These are phyloP conservation scores for Anas capensis DNA, from an alignment of 2,797 vertebrate species.

Conservation along the genomic window DNA sequence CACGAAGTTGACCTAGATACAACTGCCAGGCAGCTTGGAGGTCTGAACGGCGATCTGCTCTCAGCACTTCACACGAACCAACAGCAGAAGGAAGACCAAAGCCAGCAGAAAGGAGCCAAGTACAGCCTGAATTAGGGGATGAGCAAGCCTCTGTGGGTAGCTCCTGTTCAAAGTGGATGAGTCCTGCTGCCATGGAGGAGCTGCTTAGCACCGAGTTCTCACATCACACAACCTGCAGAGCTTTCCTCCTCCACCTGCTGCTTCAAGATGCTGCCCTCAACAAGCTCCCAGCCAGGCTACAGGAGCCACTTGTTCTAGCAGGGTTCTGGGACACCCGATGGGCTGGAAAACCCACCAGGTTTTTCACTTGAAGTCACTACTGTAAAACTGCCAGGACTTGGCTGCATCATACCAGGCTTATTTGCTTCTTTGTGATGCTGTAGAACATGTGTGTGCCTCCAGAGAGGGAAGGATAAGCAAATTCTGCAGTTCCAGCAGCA, in stretches of 20 bases:
- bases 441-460: neutral
- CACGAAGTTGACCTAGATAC: neutral
- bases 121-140: neutral
- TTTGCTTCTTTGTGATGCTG: neutral
- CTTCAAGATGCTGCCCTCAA: neutral
- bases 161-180: neutral
- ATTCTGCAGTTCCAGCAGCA: neutral
- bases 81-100: neutral
- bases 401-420: neutral
- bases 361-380: neutral
- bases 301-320: neutral
- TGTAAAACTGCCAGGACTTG: neutral
- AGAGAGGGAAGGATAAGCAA: neutral
- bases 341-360: neutral
- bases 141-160: neutral
- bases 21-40: neutral
- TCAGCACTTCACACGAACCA: neutral
- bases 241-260: neutral
- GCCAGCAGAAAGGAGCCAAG: neutral
- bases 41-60: neutral
- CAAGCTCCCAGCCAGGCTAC: fast-evolving
- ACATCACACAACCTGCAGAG: neutral
- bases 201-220: neutral
- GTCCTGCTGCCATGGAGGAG: neutral
- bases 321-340: neutral